Evolutionary conservation across 2,797 vertebrate genomes (phyloP).

Genomic region (Gallinago nigripennis): DNA sequence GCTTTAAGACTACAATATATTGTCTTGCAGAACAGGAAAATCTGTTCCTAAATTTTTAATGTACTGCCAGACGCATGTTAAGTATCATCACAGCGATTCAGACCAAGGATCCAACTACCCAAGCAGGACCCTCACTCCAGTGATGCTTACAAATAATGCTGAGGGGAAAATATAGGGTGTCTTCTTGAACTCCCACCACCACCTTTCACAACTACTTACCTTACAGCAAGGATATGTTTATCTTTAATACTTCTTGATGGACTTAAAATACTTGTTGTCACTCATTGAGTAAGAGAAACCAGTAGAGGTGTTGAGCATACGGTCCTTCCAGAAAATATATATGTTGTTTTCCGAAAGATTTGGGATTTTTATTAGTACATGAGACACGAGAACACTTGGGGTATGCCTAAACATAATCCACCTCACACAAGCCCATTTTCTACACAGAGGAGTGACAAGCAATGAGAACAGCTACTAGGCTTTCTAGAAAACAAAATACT

Average conservation of each 20-base stretch:
- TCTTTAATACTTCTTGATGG: neutral
- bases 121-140: fast-evolving
- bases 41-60: neutral
- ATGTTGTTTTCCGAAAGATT: neutral
- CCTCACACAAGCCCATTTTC: neutral
- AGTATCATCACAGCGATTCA: neutral
- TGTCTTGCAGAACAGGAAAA: neutral
- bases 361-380: neutral
- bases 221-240: neutral
- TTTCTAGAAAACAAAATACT: neutral
- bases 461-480: neutral
- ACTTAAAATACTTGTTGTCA: neutral
- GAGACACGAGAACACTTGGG: neutral
- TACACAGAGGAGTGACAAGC: neutral
- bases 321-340: neutral
- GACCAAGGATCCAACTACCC: neutral
- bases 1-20: neutral
- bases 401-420: neutral
- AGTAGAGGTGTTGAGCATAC: neutral
- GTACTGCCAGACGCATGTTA: neutral
- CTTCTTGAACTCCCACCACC: neutral
- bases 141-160: fast-evolving
- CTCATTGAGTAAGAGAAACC: neutral
- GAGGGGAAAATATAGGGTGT: neutral
- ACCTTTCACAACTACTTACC: neutral